Evolutionary conservation across 2,888 invertebrate species (phyloP), one percentile per base, ranked within the genome.

Genomic region (Noctua janthina): DNA sequence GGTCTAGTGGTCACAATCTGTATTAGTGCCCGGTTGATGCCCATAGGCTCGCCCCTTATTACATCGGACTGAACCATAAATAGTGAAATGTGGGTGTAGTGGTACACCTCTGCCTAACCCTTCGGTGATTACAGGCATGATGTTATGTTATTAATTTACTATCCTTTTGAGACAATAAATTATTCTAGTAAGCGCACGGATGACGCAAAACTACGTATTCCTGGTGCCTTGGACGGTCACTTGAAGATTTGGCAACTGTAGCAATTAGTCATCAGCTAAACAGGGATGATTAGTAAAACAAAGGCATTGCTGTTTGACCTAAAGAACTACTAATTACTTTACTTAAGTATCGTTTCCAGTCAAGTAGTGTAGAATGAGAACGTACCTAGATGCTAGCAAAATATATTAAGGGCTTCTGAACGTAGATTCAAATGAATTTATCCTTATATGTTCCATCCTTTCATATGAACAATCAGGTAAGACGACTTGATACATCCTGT

Each of bases 261-360:
- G 83, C 79, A 88, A 88, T 90, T 78, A 89, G 91, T 92, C 90
- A 89, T 76, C 79, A 68, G 66, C 87, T 88, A 88, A 87, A 91
- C 89, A 87, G 73, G 78, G 79, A 87, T 89, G 83, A 92, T 91
- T 91, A 89, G 71, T 76, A 78, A 84, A 71, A 86, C 78, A 72
- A 74, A 76, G 35, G 20, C 68, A 39, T 62, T 49, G 54, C 49
- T 62, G 64, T 79, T 85, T 83, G 82, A 79, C 78, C 84, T 72
- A 82, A 67, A 76, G 66, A 78, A 49, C 67, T 10, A 72, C 71
- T 82, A 78, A 78, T 77, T 62, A 54, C n/a, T 59, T 76, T 39
- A 72, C 29, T 82, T 70, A 70, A 56, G 23, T 49, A 82, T 20
- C 15, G 8, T 82, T 81, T 64, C 17, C 7, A 81, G 23, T 69